phyloP scores from a whole-genome alignment of 2,888 invertebrate species.

The Leptopterna dolabrata region DNA sequence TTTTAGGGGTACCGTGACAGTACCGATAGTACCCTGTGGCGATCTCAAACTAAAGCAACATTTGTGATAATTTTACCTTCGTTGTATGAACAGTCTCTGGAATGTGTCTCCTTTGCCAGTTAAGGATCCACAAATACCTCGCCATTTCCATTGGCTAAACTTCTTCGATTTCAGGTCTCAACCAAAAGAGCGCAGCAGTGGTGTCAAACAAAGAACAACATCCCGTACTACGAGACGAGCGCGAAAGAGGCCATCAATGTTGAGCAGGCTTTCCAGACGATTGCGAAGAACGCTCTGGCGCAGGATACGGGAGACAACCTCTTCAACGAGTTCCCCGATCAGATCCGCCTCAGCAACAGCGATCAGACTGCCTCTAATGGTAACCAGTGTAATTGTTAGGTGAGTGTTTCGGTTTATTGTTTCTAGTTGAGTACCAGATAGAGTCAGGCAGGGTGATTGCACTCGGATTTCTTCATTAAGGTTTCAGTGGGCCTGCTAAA shows the following conservation, averaged over 20 bases:
- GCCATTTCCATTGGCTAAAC: neutral
- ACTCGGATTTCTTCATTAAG: no score
- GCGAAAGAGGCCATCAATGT: conserved; percentile 99
- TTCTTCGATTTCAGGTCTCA: conserved; percentile 72
- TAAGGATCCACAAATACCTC: neutral
- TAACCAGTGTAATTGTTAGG: conserved; percentile 58
- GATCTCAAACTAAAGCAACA: no score
- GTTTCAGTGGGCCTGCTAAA: no score
- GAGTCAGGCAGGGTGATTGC: no score
- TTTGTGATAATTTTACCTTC: no score
- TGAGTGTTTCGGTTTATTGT: neutral
- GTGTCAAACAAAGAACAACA: conserved; percentile 98
- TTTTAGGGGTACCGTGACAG: no score
- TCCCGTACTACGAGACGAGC: conserved; percentile 99
- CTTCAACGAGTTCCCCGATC: conserved; percentile 97
- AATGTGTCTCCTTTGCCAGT: no score
- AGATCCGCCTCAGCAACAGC: conserved; percentile 87
- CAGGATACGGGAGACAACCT: conserved; percentile 82
- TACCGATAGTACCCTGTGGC: no score
- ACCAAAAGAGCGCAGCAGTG: conserved; percentile 95
- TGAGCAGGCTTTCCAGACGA: conserved; percentile 98
- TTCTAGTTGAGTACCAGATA: no score
- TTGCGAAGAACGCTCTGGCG: conserved; percentile 96
- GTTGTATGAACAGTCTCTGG: no score
- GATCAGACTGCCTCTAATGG: conserved; percentile 68